Base-by-base conservation (phyloP, 2,113 vertebrate genomes). In the Ovis canadensis region DNA sequence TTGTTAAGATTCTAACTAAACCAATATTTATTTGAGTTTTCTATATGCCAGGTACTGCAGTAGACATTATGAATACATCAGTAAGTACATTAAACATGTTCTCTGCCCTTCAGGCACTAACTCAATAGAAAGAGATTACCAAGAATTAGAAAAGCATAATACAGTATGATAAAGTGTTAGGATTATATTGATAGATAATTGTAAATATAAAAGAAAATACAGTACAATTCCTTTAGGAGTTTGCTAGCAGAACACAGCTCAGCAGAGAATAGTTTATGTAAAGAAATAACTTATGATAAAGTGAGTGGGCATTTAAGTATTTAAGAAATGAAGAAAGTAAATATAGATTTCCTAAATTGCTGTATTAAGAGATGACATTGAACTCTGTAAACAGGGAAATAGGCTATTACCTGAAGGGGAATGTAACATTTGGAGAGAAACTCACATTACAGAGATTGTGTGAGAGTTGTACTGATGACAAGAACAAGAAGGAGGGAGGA, bases 1-100 rank as follows among this genome's bases (percentile, higher is more conserved):
- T 90, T 33, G 59, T 59, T 62, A 80, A 74, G 9, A 43, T 36
- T 88, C 62, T 86, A 80, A 81, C 31, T 87, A n/a, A 90, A 84
- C 5, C 43, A 87, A 81, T 33, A 55, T n/a, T 54, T 7, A 23
- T 33, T 48, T 52, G 11, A 12, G 31, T 21, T 17, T 71, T 74
- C 23, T 2, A 12, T 88, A 52, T 7, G 17, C 6, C 17, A 80
- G 17, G 3, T 6, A 81, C 6, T 16, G 0, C 6, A 33, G 5
- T 60, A 29, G n/a, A 33, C 8, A 40, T 23, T 50, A 21, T 16
- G 16, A 55, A 36, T 12, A 29, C 33, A 52, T 21, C 9, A 50
- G 21, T 43, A 43, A 81, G 21, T 7, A 60, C 33, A 57, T 11
- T n/a, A 25, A 50, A 2, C 19, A 45, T 7, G 9, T 31, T 23